Evolutionary conservation across 1,140 invertebrate species (phyloP).

Genomic region (Trinorchestia longiramus): DNA sequence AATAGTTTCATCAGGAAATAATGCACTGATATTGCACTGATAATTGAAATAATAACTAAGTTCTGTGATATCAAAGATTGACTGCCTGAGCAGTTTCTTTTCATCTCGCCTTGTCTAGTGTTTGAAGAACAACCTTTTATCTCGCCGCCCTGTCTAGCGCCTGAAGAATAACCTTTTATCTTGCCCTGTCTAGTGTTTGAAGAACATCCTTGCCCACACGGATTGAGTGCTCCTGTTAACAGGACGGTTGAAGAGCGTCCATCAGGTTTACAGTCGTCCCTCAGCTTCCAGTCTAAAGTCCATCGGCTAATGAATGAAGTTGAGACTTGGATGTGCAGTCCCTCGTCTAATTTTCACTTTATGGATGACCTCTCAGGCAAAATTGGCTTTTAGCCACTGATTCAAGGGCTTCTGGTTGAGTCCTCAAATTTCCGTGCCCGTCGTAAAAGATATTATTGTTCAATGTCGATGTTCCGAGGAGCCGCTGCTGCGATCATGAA

Average conservation of each 20-base stretch:
- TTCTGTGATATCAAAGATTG: no score
- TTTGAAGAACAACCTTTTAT: neutral
- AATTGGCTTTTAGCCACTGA: neutral
- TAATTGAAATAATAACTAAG: no score
- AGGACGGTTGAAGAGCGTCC: neutral
- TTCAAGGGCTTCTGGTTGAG: neutral
- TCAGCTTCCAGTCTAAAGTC: neutral
- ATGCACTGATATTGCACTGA: no score
- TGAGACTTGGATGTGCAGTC: neutral
- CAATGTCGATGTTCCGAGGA: neutral
- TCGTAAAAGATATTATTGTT: neutral
- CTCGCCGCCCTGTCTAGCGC: no score
- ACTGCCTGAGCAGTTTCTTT: no score
- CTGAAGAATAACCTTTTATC: no score
- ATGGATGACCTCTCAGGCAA: neutral
- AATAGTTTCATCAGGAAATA: no score
- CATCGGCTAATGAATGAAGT: constrained; percentile 1
- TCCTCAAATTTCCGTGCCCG: neutral
- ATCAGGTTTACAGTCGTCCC: neutral
- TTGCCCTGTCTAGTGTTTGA: no score
- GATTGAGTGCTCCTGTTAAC: neutral
- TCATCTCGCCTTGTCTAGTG: no score
- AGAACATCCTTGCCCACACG: neutral
- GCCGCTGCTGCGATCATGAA: neutral
- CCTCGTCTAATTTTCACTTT: neutral